phyloP scores from a whole-genome alignment of 2,797 vertebrate species.

The Eulemur albifrons region DNA sequence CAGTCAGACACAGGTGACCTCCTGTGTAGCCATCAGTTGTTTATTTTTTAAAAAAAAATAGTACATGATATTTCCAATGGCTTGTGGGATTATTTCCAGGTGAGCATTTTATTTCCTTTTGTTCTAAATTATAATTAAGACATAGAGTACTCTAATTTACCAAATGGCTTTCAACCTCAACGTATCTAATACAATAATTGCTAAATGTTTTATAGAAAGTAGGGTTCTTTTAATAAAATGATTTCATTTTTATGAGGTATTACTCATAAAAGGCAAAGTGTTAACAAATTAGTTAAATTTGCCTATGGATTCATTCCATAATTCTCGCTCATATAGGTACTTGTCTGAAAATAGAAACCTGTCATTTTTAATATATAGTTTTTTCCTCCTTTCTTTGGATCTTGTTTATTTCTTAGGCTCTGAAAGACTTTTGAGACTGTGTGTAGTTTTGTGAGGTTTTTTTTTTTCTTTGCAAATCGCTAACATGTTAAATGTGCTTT shows the following conservation, averaged over 20 bases:
- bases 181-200: neutral
- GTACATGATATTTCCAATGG: neutral
- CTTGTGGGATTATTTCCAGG: conserved; percentile 29
- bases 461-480: conserved; percentile 34
- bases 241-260: conserved; percentile 26
- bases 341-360: conserved; percentile 50
- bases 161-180: neutral
- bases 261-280: conserved; percentile 33
- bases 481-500: conserved; percentile 49
- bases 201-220: conserved; percentile 42
- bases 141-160: conserved; percentile 16
- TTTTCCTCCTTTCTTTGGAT: conserved; percentile 31
- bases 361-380: conserved; percentile 19
- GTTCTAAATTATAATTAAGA: conserved; percentile 54
- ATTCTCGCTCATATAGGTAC: neutral
- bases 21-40: neutral
- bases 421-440: conserved; percentile 38
- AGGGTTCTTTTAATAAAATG: conserved; percentile 30
- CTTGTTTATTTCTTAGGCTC: conserved; percentile 11
- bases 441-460: neutral
- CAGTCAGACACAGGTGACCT: neutral
- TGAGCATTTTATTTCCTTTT: conserved; percentile 48
- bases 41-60: neutral
- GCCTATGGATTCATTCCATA: neutral
- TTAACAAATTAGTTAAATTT: conserved; percentile 13